phyloP scores from a whole-genome alignment of 2,797 vertebrate genomes.

The Sebastes nivosus region DNA sequence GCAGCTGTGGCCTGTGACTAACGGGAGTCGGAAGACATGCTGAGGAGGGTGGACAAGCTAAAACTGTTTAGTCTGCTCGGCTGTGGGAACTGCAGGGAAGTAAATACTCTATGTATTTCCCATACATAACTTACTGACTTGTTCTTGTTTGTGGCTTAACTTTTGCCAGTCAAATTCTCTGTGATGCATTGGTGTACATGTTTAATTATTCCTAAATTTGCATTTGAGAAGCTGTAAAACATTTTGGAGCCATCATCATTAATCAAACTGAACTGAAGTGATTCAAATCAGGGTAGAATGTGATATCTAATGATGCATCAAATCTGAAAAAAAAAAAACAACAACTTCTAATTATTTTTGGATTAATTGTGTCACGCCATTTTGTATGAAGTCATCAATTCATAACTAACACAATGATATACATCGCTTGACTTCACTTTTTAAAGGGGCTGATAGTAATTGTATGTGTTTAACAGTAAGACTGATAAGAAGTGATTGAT shows the following conservation, averaged over 20 bases:
- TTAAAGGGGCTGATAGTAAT: background rate
- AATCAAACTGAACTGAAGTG: background rate
- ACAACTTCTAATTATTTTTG: background rate
- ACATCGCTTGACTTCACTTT: background rate
- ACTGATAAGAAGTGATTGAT: background rate
- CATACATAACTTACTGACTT: background rate
- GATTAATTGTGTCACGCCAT: background rate
- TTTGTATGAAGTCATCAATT: background rate
- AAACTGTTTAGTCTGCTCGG: conserved; percentile 16
- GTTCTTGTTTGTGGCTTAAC: background rate
- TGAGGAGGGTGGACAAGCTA: background rate
- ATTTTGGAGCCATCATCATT: background rate
- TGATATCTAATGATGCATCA: background rate
- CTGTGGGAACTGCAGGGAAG: background rate
- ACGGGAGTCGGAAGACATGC: background rate
- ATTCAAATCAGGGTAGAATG: background rate
- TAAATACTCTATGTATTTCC: background rate
- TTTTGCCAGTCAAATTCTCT: background rate
- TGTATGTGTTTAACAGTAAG: background rate
- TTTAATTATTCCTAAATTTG: background rate
- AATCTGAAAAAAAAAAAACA: background rate
- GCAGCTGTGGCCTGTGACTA: conserved; percentile 23
- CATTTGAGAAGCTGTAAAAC: background rate
- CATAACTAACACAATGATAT: too few species aligned
- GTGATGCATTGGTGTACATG: background rate